phyloP scores from a whole-genome alignment of 2,888 invertebrate species.

The Apotomis capreana region DNA sequence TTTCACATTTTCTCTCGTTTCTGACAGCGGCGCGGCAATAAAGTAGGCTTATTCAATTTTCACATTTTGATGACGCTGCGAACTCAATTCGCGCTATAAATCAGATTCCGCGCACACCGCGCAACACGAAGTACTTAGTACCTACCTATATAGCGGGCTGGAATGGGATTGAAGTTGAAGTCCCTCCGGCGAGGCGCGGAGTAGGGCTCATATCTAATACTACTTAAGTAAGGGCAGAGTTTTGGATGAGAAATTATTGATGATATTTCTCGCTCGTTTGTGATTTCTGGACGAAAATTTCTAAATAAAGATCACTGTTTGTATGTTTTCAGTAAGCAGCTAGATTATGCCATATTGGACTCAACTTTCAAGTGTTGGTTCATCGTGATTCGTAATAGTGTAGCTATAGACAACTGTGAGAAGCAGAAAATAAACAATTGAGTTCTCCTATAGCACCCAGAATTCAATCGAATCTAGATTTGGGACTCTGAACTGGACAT shows the following conservation, averaged over 20 bases:
- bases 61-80: conserved; percentile 19
- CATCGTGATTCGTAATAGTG: too few species aligned
- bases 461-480: too few species aligned
- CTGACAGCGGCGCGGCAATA: conserved; percentile 7
- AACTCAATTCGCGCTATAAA: conserved; percentile 25
- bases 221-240: not conserved
- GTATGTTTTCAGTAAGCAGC: too few species aligned
- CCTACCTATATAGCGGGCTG: too few species aligned
- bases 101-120: conserved; percentile 4
- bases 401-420: too few species aligned
- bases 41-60: conserved; percentile 23
- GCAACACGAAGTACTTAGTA: not conserved
- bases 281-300: not conserved
- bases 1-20: not conserved
- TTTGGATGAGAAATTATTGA: not conserved
- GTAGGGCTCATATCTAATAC: not conserved
- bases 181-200: not conserved
- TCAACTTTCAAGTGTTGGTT: too few species aligned
- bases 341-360: too few species aligned
- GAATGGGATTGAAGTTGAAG: conserved; percentile 2
- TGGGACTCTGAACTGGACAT: too few species aligned
- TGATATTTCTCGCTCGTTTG: not conserved
- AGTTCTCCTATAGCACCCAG: too few species aligned
- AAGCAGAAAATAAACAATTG: too few species aligned
- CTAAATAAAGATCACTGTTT: not conserved